These are phyloP conservation scores for Crocidura indochinensis DNA, from an alignment of 2,797 vertebrate species.

Conservation along the genomic window DNA sequence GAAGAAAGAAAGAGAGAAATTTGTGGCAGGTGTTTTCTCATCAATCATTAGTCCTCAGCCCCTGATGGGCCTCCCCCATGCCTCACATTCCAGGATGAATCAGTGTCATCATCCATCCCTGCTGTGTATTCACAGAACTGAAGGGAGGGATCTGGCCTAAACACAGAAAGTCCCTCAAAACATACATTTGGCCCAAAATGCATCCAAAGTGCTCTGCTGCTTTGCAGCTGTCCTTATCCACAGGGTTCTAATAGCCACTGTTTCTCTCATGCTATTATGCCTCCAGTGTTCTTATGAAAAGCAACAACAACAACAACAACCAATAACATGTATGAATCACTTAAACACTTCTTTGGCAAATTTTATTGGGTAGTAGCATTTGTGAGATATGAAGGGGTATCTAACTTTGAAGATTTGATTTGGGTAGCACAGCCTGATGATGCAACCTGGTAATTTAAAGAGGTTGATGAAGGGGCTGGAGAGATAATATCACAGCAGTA, in stretches of 20 bases:
- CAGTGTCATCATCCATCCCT: constrained; percentile 4
- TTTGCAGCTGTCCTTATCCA: not conserved
- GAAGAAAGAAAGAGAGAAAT: not conserved
- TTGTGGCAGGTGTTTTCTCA: not conserved
- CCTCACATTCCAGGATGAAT: constrained; percentile 52
- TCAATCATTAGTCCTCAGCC: not conserved
- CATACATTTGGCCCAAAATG: not conserved
- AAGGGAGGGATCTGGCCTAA: not conserved
- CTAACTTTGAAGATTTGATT: not conserved
- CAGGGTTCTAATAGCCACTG: not conserved
- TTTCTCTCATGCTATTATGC: fast-evolving
- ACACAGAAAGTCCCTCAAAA: not conserved
- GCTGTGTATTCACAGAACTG: not conserved
- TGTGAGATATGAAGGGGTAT: not conserved
- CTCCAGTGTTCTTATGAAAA: not conserved
- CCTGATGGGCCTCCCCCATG: not conserved
- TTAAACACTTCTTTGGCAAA: not conserved
- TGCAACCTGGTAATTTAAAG: not conserved
- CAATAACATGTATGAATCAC: not conserved
- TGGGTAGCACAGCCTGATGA: not conserved
- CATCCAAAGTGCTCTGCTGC: not conserved
- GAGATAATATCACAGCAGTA: too few species aligned
- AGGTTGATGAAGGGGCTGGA: not conserved
- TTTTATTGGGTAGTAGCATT: not conserved
- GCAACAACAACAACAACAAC: too few species aligned